phyloP scores from a whole-genome alignment of 64 coral and sea anemone genomes.

The Montipora foliosa region DNA sequence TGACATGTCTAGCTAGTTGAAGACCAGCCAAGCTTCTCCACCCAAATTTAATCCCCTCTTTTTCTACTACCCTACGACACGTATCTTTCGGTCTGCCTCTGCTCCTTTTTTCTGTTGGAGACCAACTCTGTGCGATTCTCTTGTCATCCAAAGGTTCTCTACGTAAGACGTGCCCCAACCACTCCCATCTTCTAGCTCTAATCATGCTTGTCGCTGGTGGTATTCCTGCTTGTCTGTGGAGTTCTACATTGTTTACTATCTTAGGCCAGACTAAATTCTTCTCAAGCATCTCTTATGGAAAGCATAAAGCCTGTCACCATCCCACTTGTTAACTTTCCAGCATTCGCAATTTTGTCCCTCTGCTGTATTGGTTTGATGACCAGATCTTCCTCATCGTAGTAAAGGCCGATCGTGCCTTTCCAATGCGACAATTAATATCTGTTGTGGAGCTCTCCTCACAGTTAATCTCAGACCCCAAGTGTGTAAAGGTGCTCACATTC shows the following conservation, averaged over 20 bases:
- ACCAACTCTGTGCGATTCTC: constrained; percentile 11
- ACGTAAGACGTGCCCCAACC: constrained; percentile 34
- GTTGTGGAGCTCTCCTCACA: constrained; percentile 23
- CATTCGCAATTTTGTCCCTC: constrained; percentile 5
- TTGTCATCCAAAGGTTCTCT: constrained; percentile 7
- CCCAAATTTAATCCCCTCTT: too few relatives aligned
- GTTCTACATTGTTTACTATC: neutral
- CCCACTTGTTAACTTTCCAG: constrained; percentile 16
- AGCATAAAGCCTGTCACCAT: neutral
- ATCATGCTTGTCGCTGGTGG: constrained; percentile 29
- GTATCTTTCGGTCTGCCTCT: constrained; percentile 7
- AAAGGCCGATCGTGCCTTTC: neutral
- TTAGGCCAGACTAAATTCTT: constrained; percentile 33
- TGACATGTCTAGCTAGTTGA: neutral
- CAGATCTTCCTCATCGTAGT: neutral
- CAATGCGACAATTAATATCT: constrained; percentile 11
- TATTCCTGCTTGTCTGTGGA: constrained; percentile 35
- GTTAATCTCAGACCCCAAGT: neutral
- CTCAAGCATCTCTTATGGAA: constrained; percentile 29
- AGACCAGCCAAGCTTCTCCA: neutral
- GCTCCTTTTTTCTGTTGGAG: constrained; percentile 15
- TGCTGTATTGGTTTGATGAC: constrained; percentile 32
- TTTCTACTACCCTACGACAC: neutral
- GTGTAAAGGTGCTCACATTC: too few relatives aligned
- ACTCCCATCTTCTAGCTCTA: neutral